phyloP scores from a whole-genome alignment of 2,797 vertebrate species.

The Molossus alvarezi region DNA sequence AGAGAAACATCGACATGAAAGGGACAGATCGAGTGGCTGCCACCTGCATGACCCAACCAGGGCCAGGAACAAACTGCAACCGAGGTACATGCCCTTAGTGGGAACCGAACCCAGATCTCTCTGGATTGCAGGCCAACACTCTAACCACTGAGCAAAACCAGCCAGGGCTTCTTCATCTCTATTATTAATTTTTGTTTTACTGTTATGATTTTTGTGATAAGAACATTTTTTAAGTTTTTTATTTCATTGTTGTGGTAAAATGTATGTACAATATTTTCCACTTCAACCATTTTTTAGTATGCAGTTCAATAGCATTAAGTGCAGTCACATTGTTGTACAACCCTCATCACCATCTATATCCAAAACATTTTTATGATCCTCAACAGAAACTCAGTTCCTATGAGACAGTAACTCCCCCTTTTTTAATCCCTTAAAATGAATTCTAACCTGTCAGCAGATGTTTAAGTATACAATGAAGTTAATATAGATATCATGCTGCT shows the following conservation, averaged over 20 bases:
- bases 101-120: too few relatives aligned
- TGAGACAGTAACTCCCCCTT: background rate
- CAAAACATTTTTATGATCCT: background rate
- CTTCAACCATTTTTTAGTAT: background rate
- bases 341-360: background rate
- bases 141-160: too few relatives aligned
- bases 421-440: background rate
- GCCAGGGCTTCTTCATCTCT: background rate
- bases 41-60: too few relatives aligned
- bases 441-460: background rate
- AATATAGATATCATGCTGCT: background rate
- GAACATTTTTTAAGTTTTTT: background rate
- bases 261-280: background rate
- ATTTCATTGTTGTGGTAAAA: background rate
- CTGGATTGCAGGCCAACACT: too few relatives aligned
- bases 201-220: background rate
- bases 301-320: background rate
- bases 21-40: too few relatives aligned
- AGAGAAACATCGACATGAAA: too few relatives aligned
- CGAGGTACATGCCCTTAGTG: too few relatives aligned
- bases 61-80: too few relatives aligned
- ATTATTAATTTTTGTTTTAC: background rate
- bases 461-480: background rate
- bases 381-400: background rate
- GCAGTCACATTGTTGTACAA: background rate